Conservation (phyloP, 2,113 vertebrate species). For the Mormyrus iriodes region DNA sequence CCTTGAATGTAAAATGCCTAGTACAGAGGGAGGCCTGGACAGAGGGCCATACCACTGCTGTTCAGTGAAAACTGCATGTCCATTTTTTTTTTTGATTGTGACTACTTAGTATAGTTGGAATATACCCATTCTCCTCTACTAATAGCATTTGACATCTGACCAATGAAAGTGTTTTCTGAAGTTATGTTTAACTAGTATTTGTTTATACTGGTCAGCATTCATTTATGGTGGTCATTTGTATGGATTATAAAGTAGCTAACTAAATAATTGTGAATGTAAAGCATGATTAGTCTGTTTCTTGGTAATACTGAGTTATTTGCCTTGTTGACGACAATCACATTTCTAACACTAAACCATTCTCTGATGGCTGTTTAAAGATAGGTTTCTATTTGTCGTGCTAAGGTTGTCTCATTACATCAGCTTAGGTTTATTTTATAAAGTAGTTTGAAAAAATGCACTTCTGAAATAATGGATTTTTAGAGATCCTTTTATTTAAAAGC, state of each 20-base stretch:
- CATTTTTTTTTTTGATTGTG: background rate
- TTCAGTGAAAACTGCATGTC: background rate
- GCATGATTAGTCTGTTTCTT: background rate
- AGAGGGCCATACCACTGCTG: background rate
- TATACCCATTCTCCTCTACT: background rate
- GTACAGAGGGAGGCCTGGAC: background rate
- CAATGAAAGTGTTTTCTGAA: background rate
- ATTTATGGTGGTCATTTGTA: background rate
- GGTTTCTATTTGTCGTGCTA: background rate
- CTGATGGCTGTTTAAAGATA: background rate
- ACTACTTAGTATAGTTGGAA: background rate
- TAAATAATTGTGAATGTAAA: background rate
- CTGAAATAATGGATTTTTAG: background rate
- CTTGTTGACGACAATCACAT: background rate
- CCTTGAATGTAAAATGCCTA: background rate
- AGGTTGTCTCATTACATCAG: background rate
- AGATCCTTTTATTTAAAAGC: background rate
- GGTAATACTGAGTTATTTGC: background rate
- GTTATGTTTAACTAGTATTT: background rate
- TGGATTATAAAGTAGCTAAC: background rate
- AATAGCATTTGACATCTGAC: background rate
- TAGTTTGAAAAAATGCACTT: background rate
- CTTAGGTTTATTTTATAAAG: background rate
- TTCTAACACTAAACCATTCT: background rate
- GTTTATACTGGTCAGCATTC: background rate